Evolutionary conservation across 2,888 invertebrate species (phyloP).

Genomic region (Hartigia nigra): DNA sequence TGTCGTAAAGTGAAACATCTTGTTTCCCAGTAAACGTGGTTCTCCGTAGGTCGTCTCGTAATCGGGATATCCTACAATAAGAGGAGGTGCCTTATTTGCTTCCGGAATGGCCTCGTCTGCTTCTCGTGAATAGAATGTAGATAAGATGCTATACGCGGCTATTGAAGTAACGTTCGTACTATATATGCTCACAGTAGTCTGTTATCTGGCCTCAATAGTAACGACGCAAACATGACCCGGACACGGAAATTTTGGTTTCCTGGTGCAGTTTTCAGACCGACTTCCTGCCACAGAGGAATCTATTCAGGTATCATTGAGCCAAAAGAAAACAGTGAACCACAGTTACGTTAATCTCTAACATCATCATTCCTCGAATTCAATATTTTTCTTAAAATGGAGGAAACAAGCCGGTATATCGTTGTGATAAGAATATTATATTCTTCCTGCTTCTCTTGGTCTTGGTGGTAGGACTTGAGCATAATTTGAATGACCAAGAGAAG

Average conservation of each 20-base stretch:
- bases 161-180: background rate
- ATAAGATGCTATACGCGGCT: background rate
- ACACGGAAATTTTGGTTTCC: background rate
- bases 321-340: background rate
- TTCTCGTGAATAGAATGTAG: background rate
- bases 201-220: constrained; percentile 39
- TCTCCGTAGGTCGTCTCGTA: background rate
- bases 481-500: background rate
- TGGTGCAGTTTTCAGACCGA: background rate
- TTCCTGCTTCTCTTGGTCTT: background rate
- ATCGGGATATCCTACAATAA: background rate
- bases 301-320: background rate
- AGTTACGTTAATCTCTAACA: background rate
- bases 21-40: background rate
- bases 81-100: background rate
- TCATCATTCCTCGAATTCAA: background rate
- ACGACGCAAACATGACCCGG: constrained; percentile 15
- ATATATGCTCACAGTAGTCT: constrained; percentile 20
- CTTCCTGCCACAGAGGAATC: background rate
- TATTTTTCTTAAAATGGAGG: background rate
- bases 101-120: background rate
- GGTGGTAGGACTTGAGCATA: background rate
- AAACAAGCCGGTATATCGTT: background rate
- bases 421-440: background rate
- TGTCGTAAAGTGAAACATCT: background rate